A percentile compares a stretch with the other conserved stretches of the same genome.
Evolutionary conservation across 2,797 vertebrate species (phyloP).

Genomic region (Coregonus sp.): DNA sequence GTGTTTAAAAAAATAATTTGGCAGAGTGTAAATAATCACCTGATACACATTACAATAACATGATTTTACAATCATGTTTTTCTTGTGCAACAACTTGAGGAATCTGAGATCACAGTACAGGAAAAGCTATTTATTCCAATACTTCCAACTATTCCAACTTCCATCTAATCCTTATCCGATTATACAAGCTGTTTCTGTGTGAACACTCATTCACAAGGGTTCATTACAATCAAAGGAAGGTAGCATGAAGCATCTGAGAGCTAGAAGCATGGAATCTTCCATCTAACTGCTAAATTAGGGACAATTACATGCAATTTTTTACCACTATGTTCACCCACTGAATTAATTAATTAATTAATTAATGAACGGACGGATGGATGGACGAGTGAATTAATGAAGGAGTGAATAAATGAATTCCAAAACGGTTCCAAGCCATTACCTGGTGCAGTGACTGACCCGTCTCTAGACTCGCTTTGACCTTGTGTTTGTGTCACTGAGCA

Average conservation of each 20-base stretch:
- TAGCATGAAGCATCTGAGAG: not conserved
- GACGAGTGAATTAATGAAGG: not conserved
- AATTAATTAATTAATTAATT: not conserved
- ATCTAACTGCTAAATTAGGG: not conserved
- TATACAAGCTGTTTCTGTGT: not conserved
- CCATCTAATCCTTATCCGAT: conserved; percentile 17
- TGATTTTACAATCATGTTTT: not conserved
- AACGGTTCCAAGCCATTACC: not conserved
- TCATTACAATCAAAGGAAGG: not conserved
- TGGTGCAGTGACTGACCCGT: not conserved
- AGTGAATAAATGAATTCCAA: not conserved
- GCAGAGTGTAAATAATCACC: not conserved
- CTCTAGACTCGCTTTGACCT: not conserved
- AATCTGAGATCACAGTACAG: conserved; percentile 10
- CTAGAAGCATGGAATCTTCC: not conserved
- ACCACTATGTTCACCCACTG: not conserved
- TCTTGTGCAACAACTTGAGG: not conserved
- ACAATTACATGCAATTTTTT: not conserved
- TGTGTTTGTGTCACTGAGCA: conserved; percentile 9
- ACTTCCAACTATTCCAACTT: conserved; percentile 17
- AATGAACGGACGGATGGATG: no score
- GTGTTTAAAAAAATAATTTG: not conserved
- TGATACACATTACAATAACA: not conserved
- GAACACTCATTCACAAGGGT: not conserved
- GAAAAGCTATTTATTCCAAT: conserved; percentile 3